Base-by-base conservation (phyloP, 1,140 invertebrate genomes). In the Bombus waltoni region DNA sequence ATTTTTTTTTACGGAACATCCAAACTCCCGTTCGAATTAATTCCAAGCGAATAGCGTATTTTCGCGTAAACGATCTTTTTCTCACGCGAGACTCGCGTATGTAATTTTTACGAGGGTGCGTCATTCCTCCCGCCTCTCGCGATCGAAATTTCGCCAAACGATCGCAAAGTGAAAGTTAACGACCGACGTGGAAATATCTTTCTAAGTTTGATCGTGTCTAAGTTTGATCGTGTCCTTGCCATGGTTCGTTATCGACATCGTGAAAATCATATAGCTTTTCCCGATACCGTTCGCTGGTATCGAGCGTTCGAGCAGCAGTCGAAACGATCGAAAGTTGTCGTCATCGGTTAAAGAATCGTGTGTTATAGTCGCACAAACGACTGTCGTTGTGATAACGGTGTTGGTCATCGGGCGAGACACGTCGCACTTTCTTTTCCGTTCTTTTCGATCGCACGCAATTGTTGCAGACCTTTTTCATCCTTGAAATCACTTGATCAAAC, bases 191-290 rank as follows among this genome's bases (percentile, higher is more conserved):
- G 78, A 70, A 47, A 65, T 2, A 32, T 18, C 38, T 59, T 9
- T 59, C 28, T 59, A 9, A 9, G 22, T 59, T 59, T 28, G n/a
- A 65, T 18, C 2, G n/a, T 59, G 83, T 59, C 28, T 59, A 9
- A 25, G 22, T 59, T 59, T 10, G n/a, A 65, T 18, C 2, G n/a
- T 59, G 83, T 71, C 76, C 83, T 89, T 79, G 53, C 35, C 87
- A 86, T 47, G 73, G 42, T 86, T 88, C 66, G 65, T 89, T 83
- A 89, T 86, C 87, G 32, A 28, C 6, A 15, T 82, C 83, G 9
- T 76, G 81, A 86, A 80, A 86, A 85, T 88, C 62, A 62, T 42
- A 40, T 71, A n/a, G 4, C n/a, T 66, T 47, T 57, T 18, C 25
- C 18, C 18, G 1, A 11, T 5, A 65, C 28, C 74, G 38, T 75